Evolutionary conservation across 2,797 vertebrate species (phyloP).

Genomic region (Threskiornis aethiopicus): DNA sequence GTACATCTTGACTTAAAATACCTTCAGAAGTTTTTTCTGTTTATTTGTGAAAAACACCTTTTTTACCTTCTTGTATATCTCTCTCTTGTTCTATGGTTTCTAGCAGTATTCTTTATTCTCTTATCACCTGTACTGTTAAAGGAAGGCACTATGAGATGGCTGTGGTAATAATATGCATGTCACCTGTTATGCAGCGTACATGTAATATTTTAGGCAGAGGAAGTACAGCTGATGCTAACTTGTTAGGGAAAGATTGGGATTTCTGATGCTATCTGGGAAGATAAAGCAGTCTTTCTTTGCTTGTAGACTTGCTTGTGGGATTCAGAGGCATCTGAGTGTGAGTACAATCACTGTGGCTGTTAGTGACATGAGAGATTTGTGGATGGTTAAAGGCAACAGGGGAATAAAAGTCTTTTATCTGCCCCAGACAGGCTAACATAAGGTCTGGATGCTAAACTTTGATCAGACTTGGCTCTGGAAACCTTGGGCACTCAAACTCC

Average conservation of each 20-base stretch:
- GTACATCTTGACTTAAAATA: neutral
- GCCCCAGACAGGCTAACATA: neutral
- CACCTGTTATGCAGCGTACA: neutral
- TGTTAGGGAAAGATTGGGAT: neutral
- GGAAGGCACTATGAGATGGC: neutral
- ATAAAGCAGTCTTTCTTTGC: neutral
- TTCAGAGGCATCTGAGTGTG: neutral
- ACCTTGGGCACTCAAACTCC: neutral
- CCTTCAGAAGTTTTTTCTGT: neutral
- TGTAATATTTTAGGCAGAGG: neutral
- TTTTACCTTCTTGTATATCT: neutral
- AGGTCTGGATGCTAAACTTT: neutral
- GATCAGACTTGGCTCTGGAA: neutral
- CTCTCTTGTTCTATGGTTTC: neutral
- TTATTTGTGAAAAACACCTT: neutral
- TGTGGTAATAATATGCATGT: neutral
- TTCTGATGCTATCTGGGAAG: neutral
- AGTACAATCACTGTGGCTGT: neutral
- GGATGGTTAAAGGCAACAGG: neutral
- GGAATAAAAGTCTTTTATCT: neutral
- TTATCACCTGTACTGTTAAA: neutral
- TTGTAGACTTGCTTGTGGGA: neutral
- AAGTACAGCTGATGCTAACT: neutral
- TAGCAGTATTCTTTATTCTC: neutral
- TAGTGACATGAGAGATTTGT: neutral